Conservation (phyloP, 1,140 invertebrate genomes). For the Caenorhabditis briggsae region DNA sequence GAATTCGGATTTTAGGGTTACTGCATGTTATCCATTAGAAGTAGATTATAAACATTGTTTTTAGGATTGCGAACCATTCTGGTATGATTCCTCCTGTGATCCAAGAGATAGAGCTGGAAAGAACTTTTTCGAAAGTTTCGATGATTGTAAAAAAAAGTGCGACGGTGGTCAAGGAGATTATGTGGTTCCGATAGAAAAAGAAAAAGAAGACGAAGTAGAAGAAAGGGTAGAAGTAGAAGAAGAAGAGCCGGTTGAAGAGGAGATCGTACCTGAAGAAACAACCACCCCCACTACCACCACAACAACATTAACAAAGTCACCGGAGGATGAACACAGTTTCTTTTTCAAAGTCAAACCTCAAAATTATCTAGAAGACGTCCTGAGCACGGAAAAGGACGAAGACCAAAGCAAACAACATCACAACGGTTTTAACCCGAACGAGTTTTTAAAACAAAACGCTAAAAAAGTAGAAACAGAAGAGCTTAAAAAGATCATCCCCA, state of each 20-base stretch:
- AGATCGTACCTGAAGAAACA: not conserved
- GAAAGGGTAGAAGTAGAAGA: not conserved
- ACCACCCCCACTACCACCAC: not conserved
- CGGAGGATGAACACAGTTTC: not conserved
- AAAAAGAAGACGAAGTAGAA: not conserved
- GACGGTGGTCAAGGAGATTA: not conserved
- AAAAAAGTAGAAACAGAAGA: not conserved
- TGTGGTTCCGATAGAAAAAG: not conserved
- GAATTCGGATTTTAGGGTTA: conserved; percentile 43
- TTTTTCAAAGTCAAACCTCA: conserved; percentile 45
- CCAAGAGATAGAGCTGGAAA: conserved; percentile 45
- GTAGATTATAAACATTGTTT: not conserved
- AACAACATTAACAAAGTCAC: not conserved
- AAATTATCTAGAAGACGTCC: conserved; percentile 24
- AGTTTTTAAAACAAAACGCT: conserved; percentile 21
- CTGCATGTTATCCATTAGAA: not conserved
- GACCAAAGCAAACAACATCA: not conserved
- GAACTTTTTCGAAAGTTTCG: conserved; percentile 55
- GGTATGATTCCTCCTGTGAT: conserved; percentile 60
- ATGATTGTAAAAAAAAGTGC: conserved; percentile 49
- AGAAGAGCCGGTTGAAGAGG: not conserved
- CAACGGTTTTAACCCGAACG: conserved; percentile 15
- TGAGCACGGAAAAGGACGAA: not conserved
- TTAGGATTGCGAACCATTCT: conserved; percentile 62
- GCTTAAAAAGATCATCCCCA: not conserved